A percentile compares a stretch with the other conserved stretches of the same genome.
These are phyloP conservation scores for Trissoscelio sp. DNA, from an alignment of 2,888 invertebrate genomes.

Conservation along the genomic window DNA sequence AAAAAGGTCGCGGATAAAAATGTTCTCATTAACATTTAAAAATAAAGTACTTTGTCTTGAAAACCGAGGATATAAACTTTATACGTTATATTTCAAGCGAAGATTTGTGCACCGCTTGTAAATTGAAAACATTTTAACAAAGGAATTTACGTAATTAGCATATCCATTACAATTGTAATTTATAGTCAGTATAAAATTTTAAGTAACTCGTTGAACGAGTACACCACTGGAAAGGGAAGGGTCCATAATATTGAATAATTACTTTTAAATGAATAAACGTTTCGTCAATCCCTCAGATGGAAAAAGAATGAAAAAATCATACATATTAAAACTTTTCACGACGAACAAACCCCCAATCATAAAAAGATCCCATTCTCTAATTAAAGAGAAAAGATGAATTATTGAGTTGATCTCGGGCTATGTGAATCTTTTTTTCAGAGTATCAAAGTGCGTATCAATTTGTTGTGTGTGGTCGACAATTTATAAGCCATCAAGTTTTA, in stretches of 20 bases:
- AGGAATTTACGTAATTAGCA: conserved; percentile 66
- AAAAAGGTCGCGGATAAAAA: conserved; percentile 2
- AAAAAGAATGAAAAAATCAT: conserved; percentile 53
- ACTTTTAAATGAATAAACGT: conserved; percentile 68
- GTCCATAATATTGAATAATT: conserved; percentile 67
- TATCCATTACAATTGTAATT: conserved; percentile 67
- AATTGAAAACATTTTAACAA: conserved; percentile 63
- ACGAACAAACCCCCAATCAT: conserved; percentile 40
- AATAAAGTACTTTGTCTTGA: conserved; percentile 29
- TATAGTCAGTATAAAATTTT: conserved; percentile 66
- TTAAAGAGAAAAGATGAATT: conserved; percentile 56
- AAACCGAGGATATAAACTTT: conserved; percentile 34
- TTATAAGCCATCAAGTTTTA: neutral
- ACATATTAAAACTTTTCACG: conserved; percentile 60
- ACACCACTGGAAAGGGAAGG: conserved; percentile 40
- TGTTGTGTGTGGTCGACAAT: neutral
- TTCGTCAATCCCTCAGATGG: conserved; percentile 50
- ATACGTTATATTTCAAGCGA: conserved; percentile 49
- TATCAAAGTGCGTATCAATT: neutral
- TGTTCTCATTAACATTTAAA: conserved; percentile 39
- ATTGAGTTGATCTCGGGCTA: conserved; percentile 22
- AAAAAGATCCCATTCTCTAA: conserved; percentile 51
- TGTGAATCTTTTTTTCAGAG: conserved; percentile 12
- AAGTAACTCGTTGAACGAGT: conserved; percentile 60
- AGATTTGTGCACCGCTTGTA: conserved; percentile 45